Base-by-base conservation (phyloP, 2,113 vertebrate genomes). In the Scomber colias region DNA sequence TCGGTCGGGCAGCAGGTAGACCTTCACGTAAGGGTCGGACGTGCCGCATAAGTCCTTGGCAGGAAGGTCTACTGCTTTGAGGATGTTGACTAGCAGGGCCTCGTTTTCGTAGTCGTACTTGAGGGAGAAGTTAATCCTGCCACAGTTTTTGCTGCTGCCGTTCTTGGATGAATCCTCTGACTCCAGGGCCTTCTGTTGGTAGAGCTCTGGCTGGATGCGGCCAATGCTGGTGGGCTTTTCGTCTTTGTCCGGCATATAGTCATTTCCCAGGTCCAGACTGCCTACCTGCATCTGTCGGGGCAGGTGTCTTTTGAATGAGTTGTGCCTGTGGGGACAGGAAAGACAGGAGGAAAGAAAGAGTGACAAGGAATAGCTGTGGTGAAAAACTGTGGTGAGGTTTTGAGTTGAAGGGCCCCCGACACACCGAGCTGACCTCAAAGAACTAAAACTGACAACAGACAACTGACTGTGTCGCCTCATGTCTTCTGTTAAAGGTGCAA, bases 1-100 rank as follows among this genome's bases (percentile, higher is more conserved):
- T 91, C 98, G 97, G 86, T 99, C 98, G 0, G 98, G 98, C 86
- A 99, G 93, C 88, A 99, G 96, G 95, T 99, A 99, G 94, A 99
- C 94, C 93, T 99, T 99, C 86, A 99, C 98, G 0, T 99, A 99
- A 31, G 98, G 98, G 81, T 99, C 98, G 4, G 98, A 99, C 66
- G 97, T 99, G 91, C 98, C 98, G 0, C 97, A 99, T n/a, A 99
- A 95, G 90, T 99, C 98, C 90, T 99, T 99, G 86, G 97, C 97
- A 0, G 98, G 98, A 30, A 99, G 95, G 86, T 99, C 97, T 30
- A 97, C 96, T 27, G 97, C 98, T 91, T 95, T 96, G 89, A 99
- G 93, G 79, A 99, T 97, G 62, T 95, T 95, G 50, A 99, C 98
- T 0, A 97, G 94, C 70, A 99, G 94, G 0, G 95, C 96, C 90